Base-by-base conservation (phyloP, 2,113 vertebrate species). In the Synchiropus splendidus region DNA sequence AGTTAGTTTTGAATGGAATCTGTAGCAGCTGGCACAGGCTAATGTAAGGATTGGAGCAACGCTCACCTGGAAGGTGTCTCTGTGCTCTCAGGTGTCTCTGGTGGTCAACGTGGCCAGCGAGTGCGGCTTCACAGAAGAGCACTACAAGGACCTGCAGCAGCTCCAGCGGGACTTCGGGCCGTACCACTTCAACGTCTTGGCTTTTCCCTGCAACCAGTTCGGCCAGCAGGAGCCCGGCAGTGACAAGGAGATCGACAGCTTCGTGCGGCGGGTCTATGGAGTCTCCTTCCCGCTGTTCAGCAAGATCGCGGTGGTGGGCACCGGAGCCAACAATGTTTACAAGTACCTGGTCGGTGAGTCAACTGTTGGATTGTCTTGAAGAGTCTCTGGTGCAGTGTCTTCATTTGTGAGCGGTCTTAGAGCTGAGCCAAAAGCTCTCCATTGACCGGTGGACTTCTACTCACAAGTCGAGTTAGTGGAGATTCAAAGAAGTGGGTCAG, bases 161-260 rank as follows among this genome's bases (percentile, higher is more conserved):
- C 73, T 99, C 4, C 94, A 99, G 80, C 73, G 83, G 42, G 92
- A 97, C 70, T 85, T 92, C 1, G 95, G 95, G 4, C 84, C 95
- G 0, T 84, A 86, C 32, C 92, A 97, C 69, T 99, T 99, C 76
- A 99, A 96, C 0, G 92, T 99, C 27, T 82, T 99, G 48, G 95
- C 88, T 2, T 99, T 99, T 65, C 95, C 95, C 6, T 98, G 94
- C 80, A 99, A 99, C 73, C 95, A 98, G 74, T 99, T 99, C 45
- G 95, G 94, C 15, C 89, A 94, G 51, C 95, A 99, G 67, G 95
- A 99, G 61, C 92, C 94, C 0, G 90, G 90, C 53, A 90, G 81
- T 18, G 89, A 98, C 75, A 88, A 80, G 53, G 94, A 99, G 71
- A 97, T 98, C 0, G 95, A 98, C 83, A 90, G 63, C 56, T 97